phyloP scores from a whole-genome alignment of 2,797 vertebrate genomes.

The Anas acuta region DNA sequence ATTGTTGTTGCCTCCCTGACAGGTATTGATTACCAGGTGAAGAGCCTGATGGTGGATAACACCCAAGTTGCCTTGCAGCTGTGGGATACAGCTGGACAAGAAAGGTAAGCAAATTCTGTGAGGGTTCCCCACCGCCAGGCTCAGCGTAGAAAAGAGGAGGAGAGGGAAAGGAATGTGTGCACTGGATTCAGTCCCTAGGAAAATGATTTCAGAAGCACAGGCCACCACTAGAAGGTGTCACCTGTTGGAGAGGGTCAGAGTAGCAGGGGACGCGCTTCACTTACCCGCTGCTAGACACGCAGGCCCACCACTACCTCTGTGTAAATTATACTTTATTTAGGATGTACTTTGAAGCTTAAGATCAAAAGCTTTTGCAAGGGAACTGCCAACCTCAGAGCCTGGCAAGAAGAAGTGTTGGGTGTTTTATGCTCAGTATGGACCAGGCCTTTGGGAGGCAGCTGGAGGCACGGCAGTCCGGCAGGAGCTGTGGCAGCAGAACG shows the following conservation, averaged over 20 bases:
- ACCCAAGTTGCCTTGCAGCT: constrained; percentile 82
- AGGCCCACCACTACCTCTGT: background rate
- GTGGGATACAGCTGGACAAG: constrained; percentile 90
- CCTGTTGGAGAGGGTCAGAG: background rate
- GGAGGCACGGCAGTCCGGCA: constrained; percentile 15
- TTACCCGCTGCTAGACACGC: background rate
- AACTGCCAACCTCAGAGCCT: background rate
- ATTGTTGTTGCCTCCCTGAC: background rate
- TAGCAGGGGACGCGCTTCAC: background rate
- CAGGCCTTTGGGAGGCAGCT: background rate
- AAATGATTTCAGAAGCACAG: background rate
- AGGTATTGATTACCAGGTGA: constrained; percentile 88
- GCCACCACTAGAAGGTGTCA: background rate
- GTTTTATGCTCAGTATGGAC: constrained; percentile 20
- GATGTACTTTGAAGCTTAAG: background rate
- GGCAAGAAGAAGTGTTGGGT: background rate
- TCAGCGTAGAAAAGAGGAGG: background rate
- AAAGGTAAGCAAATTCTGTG: constrained; percentile 75
- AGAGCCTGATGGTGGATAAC: constrained; percentile 79
- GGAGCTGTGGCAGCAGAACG: background rate
- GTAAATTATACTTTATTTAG: background rate
- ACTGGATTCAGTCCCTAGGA: background rate
- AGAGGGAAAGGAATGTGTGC: background rate
- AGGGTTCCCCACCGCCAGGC: background rate
- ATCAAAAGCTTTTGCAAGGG: background rate